Percentiles rank a stretch among this genome's conserved stretches.
Evolutionary conservation across 1,140 invertebrate species (phyloP).

Genomic region (Orius insidiosus): DNA sequence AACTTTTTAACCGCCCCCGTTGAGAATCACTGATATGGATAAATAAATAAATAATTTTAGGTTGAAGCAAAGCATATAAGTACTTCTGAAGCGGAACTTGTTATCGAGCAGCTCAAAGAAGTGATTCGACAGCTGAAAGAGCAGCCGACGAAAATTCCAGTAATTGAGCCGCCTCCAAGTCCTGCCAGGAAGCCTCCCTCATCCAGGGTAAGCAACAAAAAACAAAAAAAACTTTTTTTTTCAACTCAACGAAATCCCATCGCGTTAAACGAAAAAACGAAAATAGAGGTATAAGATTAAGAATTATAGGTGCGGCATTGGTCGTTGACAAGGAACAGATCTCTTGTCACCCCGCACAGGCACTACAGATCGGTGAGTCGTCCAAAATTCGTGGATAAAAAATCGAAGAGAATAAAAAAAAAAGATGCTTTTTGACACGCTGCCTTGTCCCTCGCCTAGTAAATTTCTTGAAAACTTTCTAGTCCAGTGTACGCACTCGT

Average conservation of each 20-base stretch:
- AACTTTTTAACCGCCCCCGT: too few species aligned
- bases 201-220: conserved; percentile 13
- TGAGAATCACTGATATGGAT: too few species aligned
- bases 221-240: not conserved
- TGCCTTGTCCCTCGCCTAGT: conserved; percentile 1
- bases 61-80: conserved; percentile 25
- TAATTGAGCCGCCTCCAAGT: conserved; percentile 33
- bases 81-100: conserved; percentile 58
- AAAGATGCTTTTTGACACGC: conserved; percentile 4
- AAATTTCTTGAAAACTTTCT: conserved; percentile 1
- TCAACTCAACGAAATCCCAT: not conserved
- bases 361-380: conserved; percentile 16
- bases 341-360: conserved; percentile 12
- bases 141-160: conserved; percentile 53
- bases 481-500: not conserved
- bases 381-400: not conserved
- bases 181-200: conserved; percentile 20
- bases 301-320: conserved; percentile 16
- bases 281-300: conserved; percentile 5
- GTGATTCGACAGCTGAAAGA: conserved; percentile 66
- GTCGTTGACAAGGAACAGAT: conserved; percentile 12
- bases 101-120: conserved; percentile 69
- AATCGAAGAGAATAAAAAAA: not conserved
- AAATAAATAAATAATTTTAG: not conserved
- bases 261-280: not conserved